phyloP scores from a whole-genome alignment of 2,888 invertebrate genomes.

The Melanchra persicariae region DNA sequence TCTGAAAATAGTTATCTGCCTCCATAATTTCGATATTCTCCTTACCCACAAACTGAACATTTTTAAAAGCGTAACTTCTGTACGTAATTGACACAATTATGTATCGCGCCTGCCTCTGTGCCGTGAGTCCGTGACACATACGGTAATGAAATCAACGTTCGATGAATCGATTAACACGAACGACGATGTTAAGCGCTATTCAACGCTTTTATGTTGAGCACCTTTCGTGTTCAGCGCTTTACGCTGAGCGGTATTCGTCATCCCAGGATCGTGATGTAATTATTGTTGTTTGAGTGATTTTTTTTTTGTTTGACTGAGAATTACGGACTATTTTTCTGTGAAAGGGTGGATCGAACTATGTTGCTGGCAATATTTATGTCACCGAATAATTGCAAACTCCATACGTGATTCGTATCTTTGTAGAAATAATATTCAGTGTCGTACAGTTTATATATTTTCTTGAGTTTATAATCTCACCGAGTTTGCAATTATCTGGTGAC shows the following conservation, averaged over 20 bases:
- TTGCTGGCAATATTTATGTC: background rate
- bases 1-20: too few relatives aligned
- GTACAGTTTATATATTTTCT: too few relatives aligned
- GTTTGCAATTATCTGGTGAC: too few relatives aligned
- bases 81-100: slow-evolving; percentile 18
- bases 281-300: background rate
- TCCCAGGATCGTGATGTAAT: slow-evolving; percentile 7
- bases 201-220: slow-evolving; percentile 22
- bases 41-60: background rate
- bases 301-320: slow-evolving; percentile 17
- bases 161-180: slow-evolving; percentile 65
- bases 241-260: slow-evolving; percentile 32
- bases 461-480: too few relatives aligned
- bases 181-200: slow-evolving; percentile 37
- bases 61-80: slow-evolving; percentile 4
- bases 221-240: slow-evolving; percentile 32
- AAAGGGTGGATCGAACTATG: background rate
- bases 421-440: too few relatives aligned
- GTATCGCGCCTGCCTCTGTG: background rate
- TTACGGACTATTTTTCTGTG: background rate
- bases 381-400: too few relatives aligned
- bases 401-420: too few relatives aligned
- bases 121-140: slow-evolving; percentile 14
- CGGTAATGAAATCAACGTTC: slow-evolving; percentile 70
- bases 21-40: too few relatives aligned